phyloP scores from a whole-genome alignment of 2,888 invertebrate genomes.

The Drosophila mulleri region DNA sequence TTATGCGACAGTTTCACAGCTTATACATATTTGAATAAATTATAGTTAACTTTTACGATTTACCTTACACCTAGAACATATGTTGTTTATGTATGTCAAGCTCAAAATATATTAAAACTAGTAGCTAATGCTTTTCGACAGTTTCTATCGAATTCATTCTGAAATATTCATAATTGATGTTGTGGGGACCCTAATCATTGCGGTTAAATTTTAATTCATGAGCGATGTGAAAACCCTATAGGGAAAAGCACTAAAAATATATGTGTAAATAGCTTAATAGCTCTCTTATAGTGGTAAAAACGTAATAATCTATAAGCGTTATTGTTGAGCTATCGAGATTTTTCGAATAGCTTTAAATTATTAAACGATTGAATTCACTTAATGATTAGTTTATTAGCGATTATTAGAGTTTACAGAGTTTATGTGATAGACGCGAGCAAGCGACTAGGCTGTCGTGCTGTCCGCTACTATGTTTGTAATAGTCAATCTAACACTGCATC shows the following conservation, averaged over 20 bases:
- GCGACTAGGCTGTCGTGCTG: too few relatives aligned
- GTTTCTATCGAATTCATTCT: neutral
- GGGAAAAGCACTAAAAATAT: neutral
- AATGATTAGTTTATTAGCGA: too few relatives aligned
- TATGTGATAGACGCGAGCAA: too few relatives aligned
- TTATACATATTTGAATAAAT: neutral
- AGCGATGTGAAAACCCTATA: neutral
- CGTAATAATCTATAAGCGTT: neutral
- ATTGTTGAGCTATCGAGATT: too few relatives aligned
- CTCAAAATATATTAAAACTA: slow-evolving; percentile 1
- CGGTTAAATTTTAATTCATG: neutral
- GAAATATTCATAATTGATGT: neutral
- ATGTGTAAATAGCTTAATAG: neutral
- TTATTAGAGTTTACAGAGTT: too few relatives aligned
- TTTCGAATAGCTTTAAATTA: too few relatives aligned
- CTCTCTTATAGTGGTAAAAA: neutral
- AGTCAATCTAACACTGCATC: too few relatives aligned
- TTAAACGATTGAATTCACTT: too few relatives aligned
- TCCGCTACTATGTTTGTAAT: too few relatives aligned
- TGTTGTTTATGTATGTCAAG: slow-evolving; percentile 1
- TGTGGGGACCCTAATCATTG: neutral
- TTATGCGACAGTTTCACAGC: neutral
- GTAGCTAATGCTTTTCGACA: neutral
- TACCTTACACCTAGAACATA: neutral
- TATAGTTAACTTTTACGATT: slow-evolving; percentile 4